These are phyloP conservation scores for Hirudinaria manillensis DNA, from an alignment of 2,888 invertebrate species.

Conservation along the genomic window DNA sequence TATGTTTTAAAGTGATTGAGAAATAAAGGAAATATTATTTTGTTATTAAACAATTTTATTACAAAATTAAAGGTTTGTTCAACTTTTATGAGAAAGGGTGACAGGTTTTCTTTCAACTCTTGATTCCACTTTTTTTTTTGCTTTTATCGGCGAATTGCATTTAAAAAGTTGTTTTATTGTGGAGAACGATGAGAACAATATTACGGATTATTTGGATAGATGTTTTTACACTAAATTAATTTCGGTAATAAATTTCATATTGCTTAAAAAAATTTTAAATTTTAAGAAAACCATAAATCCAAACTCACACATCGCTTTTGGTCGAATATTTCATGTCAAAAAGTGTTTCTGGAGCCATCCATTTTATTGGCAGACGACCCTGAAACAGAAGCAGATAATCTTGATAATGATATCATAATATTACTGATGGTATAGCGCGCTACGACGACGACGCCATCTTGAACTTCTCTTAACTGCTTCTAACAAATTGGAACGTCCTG, in stretches of 20 bases:
- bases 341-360: constrained; percentile 98
- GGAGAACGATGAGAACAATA: not conserved
- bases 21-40: too few relatives aligned
- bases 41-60: too few relatives aligned
- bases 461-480: too few relatives aligned
- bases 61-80: too few relatives aligned
- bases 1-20: too few relatives aligned
- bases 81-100: too few relatives aligned
- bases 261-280: not conserved
- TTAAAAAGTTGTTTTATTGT: not conserved
- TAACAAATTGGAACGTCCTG: not conserved
- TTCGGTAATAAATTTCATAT: too few relatives aligned
- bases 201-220: not conserved
- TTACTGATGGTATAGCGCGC: too few relatives aligned
- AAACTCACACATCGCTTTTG: constrained; percentile 63
- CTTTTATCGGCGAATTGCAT: not conserved
- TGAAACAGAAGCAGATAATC: constrained; percentile 35
- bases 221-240: not conserved
- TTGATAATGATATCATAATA: too few relatives aligned
- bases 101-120: too few relatives aligned
- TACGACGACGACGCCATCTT: too few relatives aligned
- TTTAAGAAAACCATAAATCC: not conserved
- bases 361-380: constrained; percentile 90
- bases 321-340: constrained; percentile 83
- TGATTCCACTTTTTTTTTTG: too few relatives aligned